These are phyloP conservation scores for Ectemnius cavifrons DNA, from an alignment of 2,888 invertebrate genomes.

Conservation along the genomic window DNA sequence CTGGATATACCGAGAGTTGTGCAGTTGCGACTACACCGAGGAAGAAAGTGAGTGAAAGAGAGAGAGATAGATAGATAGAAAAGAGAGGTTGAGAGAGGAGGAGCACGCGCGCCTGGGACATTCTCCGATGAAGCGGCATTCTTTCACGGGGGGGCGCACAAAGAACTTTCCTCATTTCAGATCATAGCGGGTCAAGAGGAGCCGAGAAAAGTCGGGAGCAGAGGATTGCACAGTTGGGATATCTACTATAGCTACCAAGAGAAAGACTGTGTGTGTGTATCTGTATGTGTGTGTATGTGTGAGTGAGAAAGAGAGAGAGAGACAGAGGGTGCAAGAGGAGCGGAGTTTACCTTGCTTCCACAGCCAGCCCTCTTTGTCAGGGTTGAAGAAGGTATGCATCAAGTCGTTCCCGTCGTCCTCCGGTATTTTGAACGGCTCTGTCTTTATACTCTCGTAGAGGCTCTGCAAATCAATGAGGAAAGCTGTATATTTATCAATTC, in stretches of 20 bases:
- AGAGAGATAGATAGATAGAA: too few species aligned
- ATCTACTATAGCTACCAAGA: neutral
- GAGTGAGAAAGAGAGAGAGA: too few species aligned
- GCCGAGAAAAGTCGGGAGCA: constrained; percentile 20
- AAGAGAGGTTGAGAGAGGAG: neutral
- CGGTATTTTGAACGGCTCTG: constrained; percentile 99
- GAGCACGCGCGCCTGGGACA: neutral
- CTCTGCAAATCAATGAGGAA: constrained; percentile 82
- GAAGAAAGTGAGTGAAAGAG: constrained; percentile 4
- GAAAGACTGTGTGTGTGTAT: too few species aligned
- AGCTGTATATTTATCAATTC: too few species aligned
- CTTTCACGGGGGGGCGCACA: constrained; percentile 30
- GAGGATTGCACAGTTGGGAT: constrained; percentile 17
- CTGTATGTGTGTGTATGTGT: neutral
- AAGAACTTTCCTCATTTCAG: constrained; percentile 34
- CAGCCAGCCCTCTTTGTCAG: constrained; percentile 99
- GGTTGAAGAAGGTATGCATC: constrained; percentile 99
- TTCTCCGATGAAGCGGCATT: constrained; percentile 33
- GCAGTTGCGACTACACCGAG: neutral
- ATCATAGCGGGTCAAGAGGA: constrained; percentile 35
- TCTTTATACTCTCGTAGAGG: constrained; percentile 98
- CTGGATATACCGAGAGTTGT: too few species aligned
- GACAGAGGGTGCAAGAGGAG: neutral
- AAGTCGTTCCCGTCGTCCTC: constrained; percentile 99
- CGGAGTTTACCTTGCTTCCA: constrained; percentile 92